These are phyloP conservation scores for fruit fly (Drosophila melanogaster) DNA, from an alignment of 1,140 invertebrate species.

Conservation along the genomic window Release_6_plus_ISO1_MT NC_004354.4:5272501-5273000, in stretches of 20 bases:
- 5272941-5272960: neutral
- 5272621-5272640: neutral
- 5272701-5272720: constrained; percentile 12
- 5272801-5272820: constrained; percentile 14
- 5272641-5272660: constrained; percentile 31
- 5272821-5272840: constrained; percentile 10
- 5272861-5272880: neutral
- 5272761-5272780: constrained; percentile 50
- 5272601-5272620: constrained; percentile 41
- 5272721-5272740: constrained; percentile 14
- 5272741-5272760: neutral
- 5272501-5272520: neutral
- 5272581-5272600: constrained; percentile 17
- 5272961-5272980: no score
- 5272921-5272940: neutral
- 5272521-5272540: constrained; percentile 35
- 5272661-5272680: constrained; percentile 31
- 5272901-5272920: neutral
- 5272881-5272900: neutral
- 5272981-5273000: no score
- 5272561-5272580: constrained; percentile 23
- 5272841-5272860: neutral
- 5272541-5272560: constrained; percentile 60
- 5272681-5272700: constrained; percentile 51
- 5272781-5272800: constrained; percentile 28